Evolutionary conservation across 2,888 invertebrate species (phyloP).

Genomic region (Marronus borbonicus): DNA sequence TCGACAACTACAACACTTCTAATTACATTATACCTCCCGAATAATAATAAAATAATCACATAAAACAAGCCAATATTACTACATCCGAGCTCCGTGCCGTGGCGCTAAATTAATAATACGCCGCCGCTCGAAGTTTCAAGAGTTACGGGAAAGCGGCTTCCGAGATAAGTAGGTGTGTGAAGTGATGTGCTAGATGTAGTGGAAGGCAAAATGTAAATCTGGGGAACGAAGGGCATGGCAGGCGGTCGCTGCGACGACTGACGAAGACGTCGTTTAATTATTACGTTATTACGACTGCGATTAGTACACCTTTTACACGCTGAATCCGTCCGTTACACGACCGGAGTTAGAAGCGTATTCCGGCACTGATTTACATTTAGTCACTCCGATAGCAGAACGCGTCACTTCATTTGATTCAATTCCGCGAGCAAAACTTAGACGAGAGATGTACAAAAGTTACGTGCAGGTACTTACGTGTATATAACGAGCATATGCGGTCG

Average conservation of each 20-base stretch:
- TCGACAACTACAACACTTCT: background rate
- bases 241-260: constrained; percentile 9
- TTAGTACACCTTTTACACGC: constrained; percentile 40
- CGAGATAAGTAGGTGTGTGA: constrained; percentile 35
- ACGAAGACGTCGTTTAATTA: constrained; percentile 43
- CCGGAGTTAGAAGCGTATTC: constrained; percentile 13
- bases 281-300: constrained; percentile 41
- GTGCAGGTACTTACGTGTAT: background rate
- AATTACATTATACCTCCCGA: constrained; percentile 5
- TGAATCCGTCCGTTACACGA: constrained; percentile 26
- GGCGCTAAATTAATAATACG: constrained; percentile 24
- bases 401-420: constrained; percentile 30
- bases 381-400: constrained; percentile 5
- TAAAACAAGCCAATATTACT: constrained; percentile 11
- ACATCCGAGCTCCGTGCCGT: constrained; percentile 10
- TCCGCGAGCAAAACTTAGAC: background rate
- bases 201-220: constrained; percentile 35
- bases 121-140: constrained; percentile 13
- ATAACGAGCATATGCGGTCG: background rate
- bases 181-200: constrained; percentile 31
- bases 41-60: constrained; percentile 15
- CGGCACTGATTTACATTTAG: constrained; percentile 31
- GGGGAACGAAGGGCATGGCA: constrained; percentile 11
- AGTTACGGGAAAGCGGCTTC: constrained; percentile 19
- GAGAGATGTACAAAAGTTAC: background rate